phyloP scores from a whole-genome alignment of 2,113 vertebrate genomes.

The Struthidea cinerea region DNA sequence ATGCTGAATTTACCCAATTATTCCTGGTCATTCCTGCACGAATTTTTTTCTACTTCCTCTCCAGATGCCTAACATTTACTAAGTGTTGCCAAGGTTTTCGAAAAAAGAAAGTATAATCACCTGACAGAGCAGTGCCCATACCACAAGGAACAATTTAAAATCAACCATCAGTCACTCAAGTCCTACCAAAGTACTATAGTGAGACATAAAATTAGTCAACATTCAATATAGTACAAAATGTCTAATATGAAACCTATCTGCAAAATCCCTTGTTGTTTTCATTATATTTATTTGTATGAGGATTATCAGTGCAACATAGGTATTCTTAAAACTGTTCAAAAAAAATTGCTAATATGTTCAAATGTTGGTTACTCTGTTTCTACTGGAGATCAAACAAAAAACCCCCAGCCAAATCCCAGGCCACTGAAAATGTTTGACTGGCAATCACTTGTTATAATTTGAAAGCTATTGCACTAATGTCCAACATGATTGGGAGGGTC shows the following conservation, averaged over 20 bases:
- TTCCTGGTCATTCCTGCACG: background rate
- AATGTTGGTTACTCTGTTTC: background rate
- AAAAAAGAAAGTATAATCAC: background rate
- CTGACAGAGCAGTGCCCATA: background rate
- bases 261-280: background rate
- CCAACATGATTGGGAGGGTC: background rate
- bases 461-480: background rate
- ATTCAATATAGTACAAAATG: background rate
- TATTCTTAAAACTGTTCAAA: background rate
- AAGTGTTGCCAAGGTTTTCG: background rate
- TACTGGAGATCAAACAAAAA: background rate
- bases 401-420: background rate
- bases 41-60: background rate
- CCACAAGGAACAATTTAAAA: background rate
- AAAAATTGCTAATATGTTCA: background rate
- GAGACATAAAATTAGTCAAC: background rate
- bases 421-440: background rate
- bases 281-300: background rate
- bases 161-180: background rate
- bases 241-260: background rate
- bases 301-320: background rate
- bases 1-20: background rate
- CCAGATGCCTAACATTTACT: background rate
- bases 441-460: background rate
- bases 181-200: background rate